A percentile compares a stretch with the other conserved stretches of the same genome.
Conservation (phyloP, 2,797 vertebrate species). For the Champsocephalus esox region DNA sequence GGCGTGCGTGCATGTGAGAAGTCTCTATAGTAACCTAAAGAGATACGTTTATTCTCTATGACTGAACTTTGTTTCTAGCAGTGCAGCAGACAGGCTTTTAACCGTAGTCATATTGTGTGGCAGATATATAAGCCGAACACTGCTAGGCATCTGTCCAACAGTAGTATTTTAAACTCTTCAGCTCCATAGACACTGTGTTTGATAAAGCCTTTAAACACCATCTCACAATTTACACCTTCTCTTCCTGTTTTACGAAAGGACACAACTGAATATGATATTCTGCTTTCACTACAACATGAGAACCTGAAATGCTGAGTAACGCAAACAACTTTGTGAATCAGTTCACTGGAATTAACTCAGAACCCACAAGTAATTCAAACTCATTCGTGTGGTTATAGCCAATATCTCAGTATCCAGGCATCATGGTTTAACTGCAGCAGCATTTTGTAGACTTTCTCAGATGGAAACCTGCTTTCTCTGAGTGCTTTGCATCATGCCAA, state of each 20-base stretch:
- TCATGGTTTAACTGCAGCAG: too few relatives aligned
- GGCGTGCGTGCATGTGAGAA: conserved; percentile 25
- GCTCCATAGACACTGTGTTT: conserved; percentile 9
- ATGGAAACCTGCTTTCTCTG: conserved; percentile 15
- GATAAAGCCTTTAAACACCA: conserved; percentile 3
- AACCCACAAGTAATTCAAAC: neutral
- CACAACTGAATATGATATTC: neutral
- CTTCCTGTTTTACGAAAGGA: neutral
- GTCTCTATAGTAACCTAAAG: conserved; percentile 17
- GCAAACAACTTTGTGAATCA: conserved; percentile 5
- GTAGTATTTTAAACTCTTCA: conserved; percentile 25
- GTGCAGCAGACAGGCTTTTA: conserved; percentile 34
- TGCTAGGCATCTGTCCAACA: conserved; percentile 40
- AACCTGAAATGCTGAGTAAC: neutral
- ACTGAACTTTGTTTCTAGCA: neutral
- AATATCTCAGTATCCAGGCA: neutral
- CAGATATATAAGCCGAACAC: conserved; percentile 38
- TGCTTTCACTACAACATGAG: conserved; percentile 12
- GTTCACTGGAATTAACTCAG: neutral
- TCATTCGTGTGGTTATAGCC: neutral
- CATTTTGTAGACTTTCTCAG: neutral
- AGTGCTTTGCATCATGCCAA: conserved; percentile 12
- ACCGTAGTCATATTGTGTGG: conserved; percentile 33
- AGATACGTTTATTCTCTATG: too few relatives aligned
- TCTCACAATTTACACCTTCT: conserved; percentile 5